Evolutionary conservation across 2,113 vertebrate genomes (phyloP).

Genomic region (Struthio camelus): DNA sequence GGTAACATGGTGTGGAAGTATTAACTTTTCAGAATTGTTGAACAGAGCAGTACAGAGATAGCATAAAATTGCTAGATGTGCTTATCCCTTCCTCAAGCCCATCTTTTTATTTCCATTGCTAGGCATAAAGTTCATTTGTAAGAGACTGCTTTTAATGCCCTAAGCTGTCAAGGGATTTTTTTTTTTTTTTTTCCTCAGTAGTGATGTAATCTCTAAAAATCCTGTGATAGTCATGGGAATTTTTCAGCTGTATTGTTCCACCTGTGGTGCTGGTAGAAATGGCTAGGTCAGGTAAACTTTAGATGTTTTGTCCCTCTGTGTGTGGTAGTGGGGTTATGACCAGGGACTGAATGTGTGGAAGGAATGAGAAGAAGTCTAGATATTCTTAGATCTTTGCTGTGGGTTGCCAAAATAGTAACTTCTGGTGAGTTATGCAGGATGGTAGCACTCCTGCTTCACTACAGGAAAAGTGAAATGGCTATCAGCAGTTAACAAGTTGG

Average conservation of each 20-base stretch:
- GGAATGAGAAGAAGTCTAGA: not conserved
- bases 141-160: not conserved
- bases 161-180: not conserved
- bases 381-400: not conserved
- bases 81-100: not conserved
- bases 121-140: not conserved
- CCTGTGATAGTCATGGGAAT: not conserved
- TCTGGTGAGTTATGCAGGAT: not conserved
- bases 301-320: not conserved
- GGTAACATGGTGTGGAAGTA: not conserved
- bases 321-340: not conserved
- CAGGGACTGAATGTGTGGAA: not conserved
- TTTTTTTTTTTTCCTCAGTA: not conserved
- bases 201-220: not conserved
- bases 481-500: not conserved
- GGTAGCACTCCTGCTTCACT: not conserved
- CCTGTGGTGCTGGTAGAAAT: not conserved
- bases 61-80: not conserved
- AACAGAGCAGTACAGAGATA: not conserved
- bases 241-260: not conserved
- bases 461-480: accelerated
- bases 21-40: not conserved
- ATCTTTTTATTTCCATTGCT: not conserved
- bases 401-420: not conserved
- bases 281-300: not conserved